phyloP scores from a whole-genome alignment of 1,140 invertebrate species.

The Apis florea region DNA sequence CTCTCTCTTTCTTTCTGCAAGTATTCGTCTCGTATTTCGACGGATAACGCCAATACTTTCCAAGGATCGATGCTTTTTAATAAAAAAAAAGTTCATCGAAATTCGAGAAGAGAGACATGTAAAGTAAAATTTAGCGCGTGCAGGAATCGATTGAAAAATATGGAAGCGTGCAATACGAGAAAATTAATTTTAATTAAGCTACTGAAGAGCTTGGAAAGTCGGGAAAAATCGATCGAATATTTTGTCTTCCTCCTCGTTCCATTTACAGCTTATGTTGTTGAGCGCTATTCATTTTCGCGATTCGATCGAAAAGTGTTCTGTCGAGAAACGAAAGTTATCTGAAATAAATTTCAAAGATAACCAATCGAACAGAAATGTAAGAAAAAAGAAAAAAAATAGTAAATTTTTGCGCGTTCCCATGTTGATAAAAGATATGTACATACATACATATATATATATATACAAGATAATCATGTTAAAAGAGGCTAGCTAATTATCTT shows the following conservation, averaged over 20 bases:
- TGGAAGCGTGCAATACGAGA: too few relatives aligned
- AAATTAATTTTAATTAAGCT: too few relatives aligned
- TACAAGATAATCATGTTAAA: neutral
- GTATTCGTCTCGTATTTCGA: neutral
- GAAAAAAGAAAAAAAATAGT: neutral
- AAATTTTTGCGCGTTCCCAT: constrained; percentile 28
- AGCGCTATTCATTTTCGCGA: neutral
- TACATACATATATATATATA: constrained; percentile 27
- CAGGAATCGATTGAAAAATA: neutral
- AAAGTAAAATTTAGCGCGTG: neutral
- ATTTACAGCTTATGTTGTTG: neutral
- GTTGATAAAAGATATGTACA: neutral
- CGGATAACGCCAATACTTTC: neutral
- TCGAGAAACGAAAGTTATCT: too few relatives aligned
- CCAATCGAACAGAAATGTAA: neutral
- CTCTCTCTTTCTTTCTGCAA: neutral
- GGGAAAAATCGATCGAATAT: neutral
- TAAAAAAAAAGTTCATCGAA: neutral
- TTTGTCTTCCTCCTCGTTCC: neutral
- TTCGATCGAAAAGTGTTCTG: neutral
- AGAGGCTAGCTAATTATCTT: neutral
- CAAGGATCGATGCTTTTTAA: constrained; percentile 17
- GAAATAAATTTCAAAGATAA: neutral
- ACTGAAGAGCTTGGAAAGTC: neutral
- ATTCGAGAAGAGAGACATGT: neutral